These are phyloP conservation scores for Aix galericulata DNA, from an alignment of 2,113 vertebrate species.

Conservation along the genomic window DNA sequence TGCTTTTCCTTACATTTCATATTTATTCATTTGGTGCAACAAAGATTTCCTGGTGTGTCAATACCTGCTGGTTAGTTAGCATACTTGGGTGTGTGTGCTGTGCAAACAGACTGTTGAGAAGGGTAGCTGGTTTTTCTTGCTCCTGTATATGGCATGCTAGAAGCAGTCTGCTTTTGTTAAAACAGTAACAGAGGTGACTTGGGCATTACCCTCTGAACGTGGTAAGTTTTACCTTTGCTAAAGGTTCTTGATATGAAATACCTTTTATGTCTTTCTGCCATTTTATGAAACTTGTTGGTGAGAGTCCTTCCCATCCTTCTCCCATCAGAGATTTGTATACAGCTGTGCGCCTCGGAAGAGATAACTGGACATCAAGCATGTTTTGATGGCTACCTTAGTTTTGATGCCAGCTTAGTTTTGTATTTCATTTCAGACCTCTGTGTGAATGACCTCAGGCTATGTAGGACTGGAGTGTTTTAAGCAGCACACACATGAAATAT, in stretches of 20 bases:
- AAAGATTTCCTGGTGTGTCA: constrained; percentile 30
- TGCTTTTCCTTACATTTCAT: not conserved
- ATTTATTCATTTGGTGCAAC: not conserved
- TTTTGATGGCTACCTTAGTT: not conserved
- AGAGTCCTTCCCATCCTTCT: not conserved
- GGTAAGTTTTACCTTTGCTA: not conserved
- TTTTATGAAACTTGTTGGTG: not conserved
- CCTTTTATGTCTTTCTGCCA: not conserved
- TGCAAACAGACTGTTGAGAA: constrained; percentile 63
- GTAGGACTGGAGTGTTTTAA: not conserved
- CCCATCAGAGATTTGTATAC: not conserved
- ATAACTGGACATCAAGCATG: not conserved
- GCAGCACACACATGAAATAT: accelerated
- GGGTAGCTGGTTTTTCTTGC: constrained; percentile 76
- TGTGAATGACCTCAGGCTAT: not conserved
- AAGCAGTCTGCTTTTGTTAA: not conserved
- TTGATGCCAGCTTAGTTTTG: not conserved
- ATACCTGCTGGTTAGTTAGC: constrained; percentile 40
- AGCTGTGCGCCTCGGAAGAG: not conserved
- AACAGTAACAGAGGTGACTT: not conserved
- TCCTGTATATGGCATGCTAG: constrained; percentile 2
- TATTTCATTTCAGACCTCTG: not conserved
- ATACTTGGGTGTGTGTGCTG: constrained; percentile 57
- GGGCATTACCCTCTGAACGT: not conserved
- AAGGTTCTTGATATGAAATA: not conserved